Base-by-base conservation (phyloP, 2,888 invertebrate genomes). In the Lasioglossum figueresi region DNA sequence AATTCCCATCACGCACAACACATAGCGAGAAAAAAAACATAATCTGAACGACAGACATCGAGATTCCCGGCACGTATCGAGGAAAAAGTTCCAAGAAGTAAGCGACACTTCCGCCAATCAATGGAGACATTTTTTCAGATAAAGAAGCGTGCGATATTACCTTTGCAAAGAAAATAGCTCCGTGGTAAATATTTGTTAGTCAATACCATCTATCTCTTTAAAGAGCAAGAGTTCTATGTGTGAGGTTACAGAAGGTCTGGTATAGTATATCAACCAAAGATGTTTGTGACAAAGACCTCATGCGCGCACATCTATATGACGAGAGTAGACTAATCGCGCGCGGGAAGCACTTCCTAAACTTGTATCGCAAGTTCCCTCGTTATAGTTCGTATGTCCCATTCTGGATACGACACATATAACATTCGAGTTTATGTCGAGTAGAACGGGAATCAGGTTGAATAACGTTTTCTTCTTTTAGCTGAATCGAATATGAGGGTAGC, bases 241-340 rank as follows among this genome's bases (percentile, higher is more conserved):
- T 31, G 16, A 27, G 63, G 27, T 16, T n/a, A n/a, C n/a, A n/a
- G n/a, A n/a, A n/a, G n/a, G n/a, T n/a, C n/a, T n/a, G n/a, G n/a
- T n/a, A n/a, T n/a, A n/a, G n/a, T n/a, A n/a, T n/a, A n/a, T n/a
- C n/a, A n/a, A 48, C 19, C 31, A 34, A 19, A 37, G 37, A 12
- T 43, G 19, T 45, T 48, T 27, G 48, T 59, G 78, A 66, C 14
- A 10, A 45, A 75, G 43, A 66, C 52, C 27, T 37, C 19, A 40
- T 63, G 31, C 63, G 63, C 19, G 52, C 16, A 73, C 40, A 23
- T 48, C 59, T 40, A 34, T 27, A 16, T 23, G 40, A 16, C 37
- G 52, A 34, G 48, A 70, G 27, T 37, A 37, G 23, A 74, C 79
- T 79, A 79, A 79, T 83, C 59, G n/a, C n/a, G n/a, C n/a, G n/a